Evolutionary conservation across 2,797 vertebrate species (phyloP), one percentile per base, ranked within the genome.

Genomic region (Orientallactaga sibirica): DNA sequence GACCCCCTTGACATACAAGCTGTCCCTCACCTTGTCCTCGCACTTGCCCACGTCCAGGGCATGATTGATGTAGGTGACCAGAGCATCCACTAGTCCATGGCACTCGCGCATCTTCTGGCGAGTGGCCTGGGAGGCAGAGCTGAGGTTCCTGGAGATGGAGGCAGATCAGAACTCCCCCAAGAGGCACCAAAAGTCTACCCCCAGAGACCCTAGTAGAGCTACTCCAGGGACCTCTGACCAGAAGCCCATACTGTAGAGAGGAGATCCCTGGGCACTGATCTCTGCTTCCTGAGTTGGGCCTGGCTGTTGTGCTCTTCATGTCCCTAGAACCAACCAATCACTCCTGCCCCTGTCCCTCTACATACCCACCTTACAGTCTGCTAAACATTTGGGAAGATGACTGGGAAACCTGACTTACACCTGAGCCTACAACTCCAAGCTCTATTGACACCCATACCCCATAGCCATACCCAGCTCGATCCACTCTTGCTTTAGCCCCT

Each of bases 111-210:
- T 99, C 91, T 98, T 97, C 94, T 98, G 97, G 77, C 99, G 99
- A 10, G 99, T 99, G 86, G 98, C 98, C 41, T 99, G 98, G 33
- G 98, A 99, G 93, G 98, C 98, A 0, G 99, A 99, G 98, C 99
- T 99, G 98, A 99, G 97, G 94, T 99, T 99, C 97, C 99, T 99
- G 97, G 24, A 64, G 90, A 29, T 2, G 2, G 70, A 24, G 0
- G 0, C 7, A 64, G 48, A 76, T 96, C 0, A 18, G n/a, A 87
- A 67, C 62, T 22, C 15, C 4, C 77, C 52, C 11, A 16, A 16
- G 76, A 5, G 77, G 25, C 48, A 61, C 52, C 7, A 3, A 66
- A 25, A 62, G 68, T 70, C 70, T 12, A 20, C n/a, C 41, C 16
- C 61, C n/a, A 27, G 27, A 29, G 15, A 43, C 22, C 78, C 67